These are phyloP conservation scores for Geotrupes spiniger DNA, from an alignment of 2,888 invertebrate genomes.

Conservation along the genomic window DNA sequence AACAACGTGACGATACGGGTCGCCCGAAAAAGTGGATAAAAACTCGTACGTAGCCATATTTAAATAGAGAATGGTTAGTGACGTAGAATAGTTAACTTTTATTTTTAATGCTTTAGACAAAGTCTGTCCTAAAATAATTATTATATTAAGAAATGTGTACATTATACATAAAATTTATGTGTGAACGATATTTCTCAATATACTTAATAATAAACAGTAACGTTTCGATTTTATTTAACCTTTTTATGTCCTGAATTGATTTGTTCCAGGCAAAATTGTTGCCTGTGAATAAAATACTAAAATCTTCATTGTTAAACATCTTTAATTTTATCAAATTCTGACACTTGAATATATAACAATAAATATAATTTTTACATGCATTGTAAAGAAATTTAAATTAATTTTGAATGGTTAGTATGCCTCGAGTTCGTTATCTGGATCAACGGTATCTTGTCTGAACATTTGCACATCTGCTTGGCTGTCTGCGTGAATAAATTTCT, in stretches of 20 bases:
- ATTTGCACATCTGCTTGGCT: constrained; percentile 71
- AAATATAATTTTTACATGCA: too few species aligned
- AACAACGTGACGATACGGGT: constrained; percentile 1
- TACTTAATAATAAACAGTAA: constrained; percentile 21
- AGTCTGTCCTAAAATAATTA: constrained; percentile 28
- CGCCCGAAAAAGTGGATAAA: constrained; percentile 1
- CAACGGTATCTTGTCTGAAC: constrained; percentile 68
- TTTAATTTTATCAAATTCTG: too few species aligned
- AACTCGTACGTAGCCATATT: constrained; percentile 6
- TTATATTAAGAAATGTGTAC: constrained; percentile 23
- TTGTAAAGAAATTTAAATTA: too few species aligned
- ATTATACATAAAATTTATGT: constrained; percentile 29
- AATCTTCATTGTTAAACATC: too few species aligned
- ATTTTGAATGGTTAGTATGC: too few species aligned
- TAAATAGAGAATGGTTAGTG: constrained; percentile 23
- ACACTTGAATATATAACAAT: too few species aligned
- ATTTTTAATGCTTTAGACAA: constrained; percentile 27
- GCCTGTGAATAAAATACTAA: too few species aligned
- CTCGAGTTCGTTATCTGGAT: constrained; percentile 46
- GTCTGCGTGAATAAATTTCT: constrained; percentile 63
- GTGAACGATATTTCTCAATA: constrained; percentile 30
- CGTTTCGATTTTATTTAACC: too few species aligned
- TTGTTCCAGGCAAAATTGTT: too few species aligned
- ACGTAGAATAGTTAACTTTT: constrained; percentile 21
- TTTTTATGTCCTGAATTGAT: too few species aligned